Base-by-base conservation (phyloP, 2,888 invertebrate genomes). In the Bruchidius siliquastri region DNA sequence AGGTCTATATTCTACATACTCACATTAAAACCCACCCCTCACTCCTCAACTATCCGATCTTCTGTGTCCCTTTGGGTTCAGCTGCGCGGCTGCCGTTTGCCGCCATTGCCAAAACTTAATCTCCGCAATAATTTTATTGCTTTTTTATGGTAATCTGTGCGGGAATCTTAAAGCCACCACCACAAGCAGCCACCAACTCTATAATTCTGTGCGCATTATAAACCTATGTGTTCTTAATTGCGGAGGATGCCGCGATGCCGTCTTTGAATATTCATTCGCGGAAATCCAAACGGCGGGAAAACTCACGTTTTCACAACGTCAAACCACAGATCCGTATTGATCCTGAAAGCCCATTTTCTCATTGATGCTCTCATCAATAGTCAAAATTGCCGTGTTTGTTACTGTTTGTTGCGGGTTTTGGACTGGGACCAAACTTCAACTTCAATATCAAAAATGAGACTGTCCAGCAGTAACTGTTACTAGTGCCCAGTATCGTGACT, bases 181-280 rank as follows among this genome's bases (percentile, higher is more conserved):
- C 49, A 49, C 49, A 4, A 26, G 3, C 2, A 26, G 26, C 49
- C 49, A 13, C 49, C 49, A 13, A 49, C 49, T 49, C 49, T 49
- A 49, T 49, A 49, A 49, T 49, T 49, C 49, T 49, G 49, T 13
- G 49, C 82, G 81, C 79, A 81, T 83, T 83, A 83, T 81, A 83
- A 49, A 83, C 83, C 83, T 83, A 83, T 83, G 83, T 81, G 83
- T 83, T 83, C 83, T 83, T 83, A 83, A 83, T 83, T 83, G 80
- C 81, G 49, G 13, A 49, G 49, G 49, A 49, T 49, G 49, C 49
- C 73, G 73, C 71, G 71, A 72, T 73, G 73, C 72, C 74, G 76
- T 77, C 77, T 78, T 78, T 78, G 78, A 78, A 78, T 78, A 78
- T 78, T 78, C 78, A 78, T 78, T 78, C 71, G 76, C 49, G 49